phyloP scores from a whole-genome alignment of 1,140 invertebrate genomes.

The Ceratosolen fusciceps region DNA sequence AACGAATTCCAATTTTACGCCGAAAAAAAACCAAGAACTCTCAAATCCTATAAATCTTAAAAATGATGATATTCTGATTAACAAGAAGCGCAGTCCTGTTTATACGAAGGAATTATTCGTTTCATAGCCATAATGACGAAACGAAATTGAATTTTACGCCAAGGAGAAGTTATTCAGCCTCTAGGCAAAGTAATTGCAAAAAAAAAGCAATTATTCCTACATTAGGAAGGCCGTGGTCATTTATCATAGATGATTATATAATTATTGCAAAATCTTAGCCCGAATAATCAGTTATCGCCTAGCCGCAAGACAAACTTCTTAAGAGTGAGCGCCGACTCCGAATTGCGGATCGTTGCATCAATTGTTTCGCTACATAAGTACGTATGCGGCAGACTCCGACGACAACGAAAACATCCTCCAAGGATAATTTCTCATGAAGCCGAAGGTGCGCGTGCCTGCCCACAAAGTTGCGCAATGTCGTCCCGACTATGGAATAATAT shows the following conservation, averaged over 20 bases:
- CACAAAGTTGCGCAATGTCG: neutral
- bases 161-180: neutral
- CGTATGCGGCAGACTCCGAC: neutral
- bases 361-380: neutral
- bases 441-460: neutral
- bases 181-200: neutral
- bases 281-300: neutral
- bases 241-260: neutral
- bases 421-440: neutral
- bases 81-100: neutral
- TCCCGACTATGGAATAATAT: neutral
- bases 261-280: conserved; percentile 4
- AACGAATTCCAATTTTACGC: no score
- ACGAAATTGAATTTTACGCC: neutral
- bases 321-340: neutral
- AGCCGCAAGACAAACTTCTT: neutral
- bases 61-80: neutral
- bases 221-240: neutral
- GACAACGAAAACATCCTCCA: neutral
- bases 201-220: neutral
- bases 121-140: neutral
- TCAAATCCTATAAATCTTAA: no score
- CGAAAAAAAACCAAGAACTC: no score
- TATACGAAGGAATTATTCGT: neutral
- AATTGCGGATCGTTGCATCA: neutral